These are phyloP conservation scores for Mythimna ferrago DNA, from an alignment of 2,888 invertebrate species.

Conservation along the genomic window DNA sequence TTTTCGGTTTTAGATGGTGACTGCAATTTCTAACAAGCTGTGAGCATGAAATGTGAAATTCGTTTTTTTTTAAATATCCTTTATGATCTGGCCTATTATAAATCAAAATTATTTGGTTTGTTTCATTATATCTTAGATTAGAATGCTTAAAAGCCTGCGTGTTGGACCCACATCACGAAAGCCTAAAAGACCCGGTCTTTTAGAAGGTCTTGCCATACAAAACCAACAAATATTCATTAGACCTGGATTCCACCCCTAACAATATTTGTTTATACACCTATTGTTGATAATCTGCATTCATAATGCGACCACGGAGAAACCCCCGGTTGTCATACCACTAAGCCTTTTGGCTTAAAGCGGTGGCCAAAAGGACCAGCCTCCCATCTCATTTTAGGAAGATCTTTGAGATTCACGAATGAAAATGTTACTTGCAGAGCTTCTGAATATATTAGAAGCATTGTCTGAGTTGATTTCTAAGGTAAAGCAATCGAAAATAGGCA, in stretches of 20 bases:
- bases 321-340: conserved; percentile 34
- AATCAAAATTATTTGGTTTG: background rate
- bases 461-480: background rate
- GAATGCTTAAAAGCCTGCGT: conserved; percentile 6
- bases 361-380: conserved; percentile 33
- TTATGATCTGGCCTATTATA: background rate
- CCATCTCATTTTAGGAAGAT: conserved; percentile 29
- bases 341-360: conserved; percentile 37
- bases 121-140: conserved; percentile 21
- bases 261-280: conserved; percentile 49
- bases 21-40: background rate
- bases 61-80: background rate
- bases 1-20: background rate
- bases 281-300: conserved; percentile 54
- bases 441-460: conserved; percentile 6
- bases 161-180: conserved; percentile 24
- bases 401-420: conserved; percentile 11
- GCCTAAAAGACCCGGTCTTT: conserved; percentile 25
- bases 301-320: conserved; percentile 14
- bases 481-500: background rate
- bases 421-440: conserved; percentile 14
- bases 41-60: background rate
- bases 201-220: background rate
- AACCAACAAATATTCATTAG: conserved; percentile 51
- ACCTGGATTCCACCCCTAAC: conserved; percentile 44